Evolutionary conservation across 1,140 invertebrate genomes (phyloP).

Genomic region (Diorhabda carinulata): DNA sequence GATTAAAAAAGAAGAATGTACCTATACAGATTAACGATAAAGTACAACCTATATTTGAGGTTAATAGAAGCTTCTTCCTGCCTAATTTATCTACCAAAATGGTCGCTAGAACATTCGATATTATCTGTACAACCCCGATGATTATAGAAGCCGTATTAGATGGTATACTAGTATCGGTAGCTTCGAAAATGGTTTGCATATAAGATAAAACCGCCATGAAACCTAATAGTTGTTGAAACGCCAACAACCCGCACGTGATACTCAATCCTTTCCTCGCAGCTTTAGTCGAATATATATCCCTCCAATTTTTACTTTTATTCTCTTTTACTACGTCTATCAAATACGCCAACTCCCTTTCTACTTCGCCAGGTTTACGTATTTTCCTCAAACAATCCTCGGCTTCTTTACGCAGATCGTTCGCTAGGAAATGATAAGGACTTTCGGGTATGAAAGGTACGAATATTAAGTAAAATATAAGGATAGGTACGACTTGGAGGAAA

Average conservation of each 20-base stretch:
- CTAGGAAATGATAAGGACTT: constrained; percentile 58
- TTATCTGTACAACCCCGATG: constrained; percentile 22
- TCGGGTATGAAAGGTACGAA: constrained; percentile 62
- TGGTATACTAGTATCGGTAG: constrained; percentile 56
- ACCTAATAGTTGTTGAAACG: constrained; percentile 72
- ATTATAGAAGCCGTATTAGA: constrained; percentile 24
- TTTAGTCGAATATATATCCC: constrained; percentile 53
- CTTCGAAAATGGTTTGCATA: constrained; percentile 65
- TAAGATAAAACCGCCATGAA: constrained; percentile 81
- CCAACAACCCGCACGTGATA: constrained; percentile 64
- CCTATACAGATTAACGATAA: constrained; percentile 23
- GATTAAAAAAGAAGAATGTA: constrained; percentile 27
- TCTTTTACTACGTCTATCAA: constrained; percentile 50
- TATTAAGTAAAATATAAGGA: constrained; percentile 50
- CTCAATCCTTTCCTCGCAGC: constrained; percentile 61
- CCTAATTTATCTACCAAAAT: constrained; percentile 43
- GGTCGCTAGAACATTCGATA: constrained; percentile 18
- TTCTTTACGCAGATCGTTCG: constrained; percentile 9
- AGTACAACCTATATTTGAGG: constrained; percentile 21
- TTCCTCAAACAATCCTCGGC: constrained; percentile 28
- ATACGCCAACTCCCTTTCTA: constrained; percentile 56
- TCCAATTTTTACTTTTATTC: constrained; percentile 31
- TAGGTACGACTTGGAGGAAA: constrained; percentile 49
- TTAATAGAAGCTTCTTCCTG: constrained; percentile 35
- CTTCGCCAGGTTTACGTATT: constrained; percentile 37